phyloP scores from a whole-genome alignment of 2,113 vertebrate species.

The Hiodon tergisus region DNA sequence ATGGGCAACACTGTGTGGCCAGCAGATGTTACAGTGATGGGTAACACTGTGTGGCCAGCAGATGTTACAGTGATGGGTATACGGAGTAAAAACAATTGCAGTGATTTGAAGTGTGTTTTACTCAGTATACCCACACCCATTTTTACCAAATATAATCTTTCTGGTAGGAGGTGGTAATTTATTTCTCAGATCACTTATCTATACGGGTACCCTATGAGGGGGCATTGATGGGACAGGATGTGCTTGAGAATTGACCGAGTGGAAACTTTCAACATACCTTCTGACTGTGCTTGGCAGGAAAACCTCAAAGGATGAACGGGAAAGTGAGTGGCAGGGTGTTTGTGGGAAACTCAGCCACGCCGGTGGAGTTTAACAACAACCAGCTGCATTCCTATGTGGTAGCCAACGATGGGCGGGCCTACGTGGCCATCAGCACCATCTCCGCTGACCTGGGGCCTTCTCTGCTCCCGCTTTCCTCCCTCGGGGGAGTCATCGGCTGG shows the following conservation, averaged over 20 bases:
- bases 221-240: too few species aligned
- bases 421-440: conserved; percentile 90
- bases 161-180: too few species aligned
- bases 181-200: too few species aligned
- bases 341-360: conserved; percentile 66
- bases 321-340: conserved; percentile 81
- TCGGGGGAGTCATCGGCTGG: conserved; percentile 89
- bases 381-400: conserved; percentile 95
- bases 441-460: conserved; percentile 73
- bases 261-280: too few species aligned
- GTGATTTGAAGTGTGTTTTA: too few species aligned
- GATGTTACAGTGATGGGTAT: too few species aligned
- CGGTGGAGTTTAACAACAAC: conserved; percentile 70
- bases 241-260: too few species aligned
- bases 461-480: conserved; percentile 75
- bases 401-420: conserved; percentile 87
- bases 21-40: too few species aligned
- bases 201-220: too few species aligned
- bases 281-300: conserved; percentile 58
- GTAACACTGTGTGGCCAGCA: neutral
- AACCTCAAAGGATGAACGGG: conserved; percentile 89
- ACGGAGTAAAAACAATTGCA: neutral
- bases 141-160: too few species aligned
- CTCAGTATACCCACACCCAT: too few species aligned
- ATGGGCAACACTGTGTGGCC: too few species aligned